A percentile compares a stretch with the other conserved stretches of the same genome.
Conservation (phyloP, 2,113 vertebrate species). For the Pangasianodon gigas region DNA sequence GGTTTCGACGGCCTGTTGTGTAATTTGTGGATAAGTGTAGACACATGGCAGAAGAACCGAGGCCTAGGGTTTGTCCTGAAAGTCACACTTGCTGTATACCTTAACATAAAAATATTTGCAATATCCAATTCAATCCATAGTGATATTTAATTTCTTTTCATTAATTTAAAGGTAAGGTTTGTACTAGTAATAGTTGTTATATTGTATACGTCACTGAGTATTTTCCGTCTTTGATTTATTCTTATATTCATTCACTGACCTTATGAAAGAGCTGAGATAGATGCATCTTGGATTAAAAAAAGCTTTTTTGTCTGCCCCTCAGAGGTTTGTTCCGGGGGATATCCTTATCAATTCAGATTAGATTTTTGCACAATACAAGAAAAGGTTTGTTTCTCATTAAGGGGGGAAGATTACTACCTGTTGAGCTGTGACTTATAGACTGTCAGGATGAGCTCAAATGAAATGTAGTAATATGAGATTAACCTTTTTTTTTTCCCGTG, state of each 20-base stretch:
- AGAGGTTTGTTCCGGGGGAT: not conserved
- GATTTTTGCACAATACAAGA: not conserved
- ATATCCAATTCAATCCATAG: not conserved
- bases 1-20: constrained; percentile 12
- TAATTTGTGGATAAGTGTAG: constrained; percentile 8
- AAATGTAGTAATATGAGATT: not conserved
- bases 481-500: not conserved
- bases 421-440: constrained; percentile 47
- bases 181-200: not conserved
- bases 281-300: not conserved
- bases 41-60: not conserved
- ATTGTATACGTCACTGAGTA: not conserved
- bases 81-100: not conserved
- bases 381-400: constrained; percentile 38
- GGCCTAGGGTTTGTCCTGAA: not conserved
- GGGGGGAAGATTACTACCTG: constrained; percentile 32
- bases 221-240: not conserved
- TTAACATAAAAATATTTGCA: not conserved
- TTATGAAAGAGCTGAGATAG: not conserved
- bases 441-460: constrained; percentile 33
- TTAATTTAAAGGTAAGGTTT: not conserved
- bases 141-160: not conserved
- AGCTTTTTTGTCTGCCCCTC: not conserved
- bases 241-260: not conserved
- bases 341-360: not conserved